Conservation (phyloP, 1,140 invertebrate species). For the Zaprionus kolodkinae region DNA sequence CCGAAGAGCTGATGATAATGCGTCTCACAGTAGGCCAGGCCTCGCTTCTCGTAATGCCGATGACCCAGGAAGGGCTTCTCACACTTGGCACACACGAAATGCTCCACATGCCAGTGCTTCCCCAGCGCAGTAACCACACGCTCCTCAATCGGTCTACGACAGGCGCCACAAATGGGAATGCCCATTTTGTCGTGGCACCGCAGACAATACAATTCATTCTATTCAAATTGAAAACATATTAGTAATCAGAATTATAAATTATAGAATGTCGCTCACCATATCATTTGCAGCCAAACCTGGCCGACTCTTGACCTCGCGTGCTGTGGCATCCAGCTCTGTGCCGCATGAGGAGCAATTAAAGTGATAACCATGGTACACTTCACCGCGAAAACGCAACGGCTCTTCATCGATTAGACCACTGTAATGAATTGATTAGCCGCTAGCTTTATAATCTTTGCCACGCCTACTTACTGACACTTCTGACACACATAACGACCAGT, state of each 20-base stretch:
- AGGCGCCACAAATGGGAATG: constrained; percentile 98
- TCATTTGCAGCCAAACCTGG: constrained; percentile 96
- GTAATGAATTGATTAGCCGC: constrained; percentile 19
- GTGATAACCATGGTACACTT: constrained; percentile 99
- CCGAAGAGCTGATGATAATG: constrained; percentile 99
- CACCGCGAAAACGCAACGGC: constrained; percentile 97
- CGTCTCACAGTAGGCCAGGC: constrained; percentile 99
- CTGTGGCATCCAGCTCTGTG: constrained; percentile 94
- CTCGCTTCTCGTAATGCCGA: constrained; percentile 99
- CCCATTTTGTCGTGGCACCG: constrained; percentile 99
- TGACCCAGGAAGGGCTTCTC: constrained; percentile 99
- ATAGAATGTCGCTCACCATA: constrained; percentile 85
- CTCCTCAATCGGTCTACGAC: constrained; percentile 97
- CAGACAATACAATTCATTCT: constrained; percentile 97
- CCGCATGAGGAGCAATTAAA: constrained; percentile 98
- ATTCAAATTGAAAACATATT: background rate
- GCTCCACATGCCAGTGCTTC: constrained; percentile 99
- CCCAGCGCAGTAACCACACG: constrained; percentile 98
- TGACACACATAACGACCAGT: constrained; percentile 98
- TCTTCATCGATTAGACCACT: constrained; percentile 98
- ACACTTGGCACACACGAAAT: constrained; percentile 99
- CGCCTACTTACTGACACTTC: constrained; percentile 96
- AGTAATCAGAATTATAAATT: too few species aligned
- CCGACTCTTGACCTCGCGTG: constrained; percentile 96
- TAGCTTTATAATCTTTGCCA: background rate